phyloP scores from a whole-genome alignment of 2,888 invertebrate genomes.

The Andrena marginata region DNA sequence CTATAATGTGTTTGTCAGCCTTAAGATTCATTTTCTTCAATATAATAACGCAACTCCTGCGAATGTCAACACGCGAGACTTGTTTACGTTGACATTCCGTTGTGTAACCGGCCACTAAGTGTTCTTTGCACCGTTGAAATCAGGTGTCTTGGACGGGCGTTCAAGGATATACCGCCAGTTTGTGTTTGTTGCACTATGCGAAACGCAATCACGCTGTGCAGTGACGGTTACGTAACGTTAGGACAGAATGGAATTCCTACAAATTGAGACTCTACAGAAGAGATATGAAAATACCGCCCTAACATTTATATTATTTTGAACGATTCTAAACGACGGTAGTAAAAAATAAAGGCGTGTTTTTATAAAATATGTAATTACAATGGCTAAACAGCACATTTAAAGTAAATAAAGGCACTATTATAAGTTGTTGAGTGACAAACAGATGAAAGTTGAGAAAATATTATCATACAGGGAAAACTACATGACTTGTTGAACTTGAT shows the following conservation, averaged over 20 bases:
- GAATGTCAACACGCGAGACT: slow-evolving; percentile 10
- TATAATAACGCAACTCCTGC: not conserved
- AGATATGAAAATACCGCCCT: not conserved
- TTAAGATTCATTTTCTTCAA: slow-evolving; percentile 17
- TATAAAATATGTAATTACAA: not conserved
- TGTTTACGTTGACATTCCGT: slow-evolving; percentile 53
- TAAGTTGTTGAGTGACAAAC: too few relatives aligned
- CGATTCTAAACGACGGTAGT: not conserved
- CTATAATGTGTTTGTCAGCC: too few relatives aligned
- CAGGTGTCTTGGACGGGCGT: slow-evolving; percentile 40
- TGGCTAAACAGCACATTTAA: too few relatives aligned
- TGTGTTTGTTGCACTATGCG: slow-evolving; percentile 12
- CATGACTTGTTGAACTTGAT: too few relatives aligned
- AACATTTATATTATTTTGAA: not conserved
- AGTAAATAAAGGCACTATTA: too few relatives aligned
- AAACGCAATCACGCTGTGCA: slow-evolving; percentile 32
- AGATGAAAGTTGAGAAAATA: too few relatives aligned
- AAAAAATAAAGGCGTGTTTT: not conserved
- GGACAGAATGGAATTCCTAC: not conserved
- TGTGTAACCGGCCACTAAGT: slow-evolving; percentile 52
- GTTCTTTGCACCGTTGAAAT: slow-evolving; percentile 61
- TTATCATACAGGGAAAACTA: too few relatives aligned
- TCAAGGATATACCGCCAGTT: slow-evolving; percentile 63
- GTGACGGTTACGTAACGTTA: slow-evolving; percentile 10
- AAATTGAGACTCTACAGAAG: not conserved